phyloP scores from a whole-genome alignment of 2,797 vertebrate genomes.

The Sciaenops ocellatus region DNA sequence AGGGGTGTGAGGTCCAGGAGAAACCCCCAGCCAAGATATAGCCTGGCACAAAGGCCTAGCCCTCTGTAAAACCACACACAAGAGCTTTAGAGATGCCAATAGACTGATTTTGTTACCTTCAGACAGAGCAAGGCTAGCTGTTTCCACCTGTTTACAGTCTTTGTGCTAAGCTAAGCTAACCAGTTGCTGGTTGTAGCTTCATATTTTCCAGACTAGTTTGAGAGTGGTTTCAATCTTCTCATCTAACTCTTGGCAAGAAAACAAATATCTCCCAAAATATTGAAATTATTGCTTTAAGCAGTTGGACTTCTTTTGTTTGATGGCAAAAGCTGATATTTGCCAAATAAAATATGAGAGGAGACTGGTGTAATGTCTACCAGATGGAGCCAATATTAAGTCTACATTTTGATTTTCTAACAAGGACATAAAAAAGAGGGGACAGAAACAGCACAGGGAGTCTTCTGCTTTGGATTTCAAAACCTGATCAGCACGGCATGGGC shows the following conservation, averaged over 20 bases:
- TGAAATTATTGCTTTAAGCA: background rate
- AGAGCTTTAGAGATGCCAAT: background rate
- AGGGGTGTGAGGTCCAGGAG: background rate
- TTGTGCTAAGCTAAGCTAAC: background rate
- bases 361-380: background rate
- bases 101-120: background rate
- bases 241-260: background rate
- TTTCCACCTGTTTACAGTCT: background rate
- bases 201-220: background rate
- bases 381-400: background rate
- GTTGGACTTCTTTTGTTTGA: background rate
- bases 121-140: background rate
- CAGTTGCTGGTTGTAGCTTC: too few relatives aligned
- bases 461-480: conserved; percentile 24
- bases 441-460: background rate
- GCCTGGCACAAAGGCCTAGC: too few relatives aligned
- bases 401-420: conserved; percentile 11
- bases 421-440: background rate
- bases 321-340: background rate
- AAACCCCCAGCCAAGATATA: background rate
- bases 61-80: too few relatives aligned
- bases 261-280: conserved; percentile 1
- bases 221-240: background rate
- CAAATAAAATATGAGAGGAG: conserved; percentile 7
- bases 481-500: conserved; percentile 14